Base-by-base conservation (phyloP, 2,888 invertebrate genomes). In the Geotrupes spiniger region DNA sequence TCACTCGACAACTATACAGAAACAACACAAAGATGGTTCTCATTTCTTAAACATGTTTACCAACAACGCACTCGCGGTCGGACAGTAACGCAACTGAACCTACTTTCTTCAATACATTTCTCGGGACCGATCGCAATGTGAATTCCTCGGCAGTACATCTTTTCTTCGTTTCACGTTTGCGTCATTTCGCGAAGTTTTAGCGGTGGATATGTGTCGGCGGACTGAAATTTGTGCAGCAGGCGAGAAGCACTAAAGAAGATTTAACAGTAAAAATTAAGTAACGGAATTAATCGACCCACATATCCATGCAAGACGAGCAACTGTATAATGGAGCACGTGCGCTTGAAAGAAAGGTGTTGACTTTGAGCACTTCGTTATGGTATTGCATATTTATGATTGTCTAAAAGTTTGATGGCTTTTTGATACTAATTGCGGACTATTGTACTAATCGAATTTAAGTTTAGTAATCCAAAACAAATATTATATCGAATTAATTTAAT, bases 41-140 rank as follows among this genome's bases (percentile, higher is more conserved):
- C 61, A 60, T 60, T 53, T 57, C 59, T 53, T 49, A 36, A 36
- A 46, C 57, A 60, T 49, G 52, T 58, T 54, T 49, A 42, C 51
- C 42, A 50, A 41, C 16, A 41, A 14, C 28, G 37, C 27, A 17
- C 46, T 46, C 51, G 40, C 37, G 39, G 38, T 49, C 27, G 27
- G 28, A 25, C 25, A 31, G 21, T 39, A 36, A 15, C 38, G 33
- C 14, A 15, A 11, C 31, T n/a, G 21, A 16, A 29, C 14, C 31
- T 36, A 11, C 14, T 28, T 42, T 36, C 16, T 28, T 42, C 27
- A 17, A 17, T 12, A 16, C 6, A 10, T 16, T 38, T 38, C 17
- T 16, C 27, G 16, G n/a, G 5, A 17, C n/a, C 17, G 12, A 37
- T 28, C 5, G 6, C 17, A 15, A 28, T 16, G 28, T 38, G 29